Evolutionary conservation across 2,113 vertebrate genomes (phyloP), one percentile per base, ranked within the genome.

Genomic region (Myrmecobius fasciatus): DNA sequence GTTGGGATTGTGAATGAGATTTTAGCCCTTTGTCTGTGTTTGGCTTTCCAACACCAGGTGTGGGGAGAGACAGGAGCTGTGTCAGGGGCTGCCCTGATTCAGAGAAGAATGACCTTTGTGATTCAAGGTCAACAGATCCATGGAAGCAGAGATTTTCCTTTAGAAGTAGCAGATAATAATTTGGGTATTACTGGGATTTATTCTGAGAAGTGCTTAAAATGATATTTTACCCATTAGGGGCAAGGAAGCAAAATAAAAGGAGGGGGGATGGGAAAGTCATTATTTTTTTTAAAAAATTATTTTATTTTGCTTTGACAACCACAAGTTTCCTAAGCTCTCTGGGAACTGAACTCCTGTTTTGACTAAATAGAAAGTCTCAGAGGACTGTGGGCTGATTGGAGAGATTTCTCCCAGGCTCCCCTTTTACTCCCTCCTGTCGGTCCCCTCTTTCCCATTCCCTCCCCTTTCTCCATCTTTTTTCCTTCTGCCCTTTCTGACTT

Each of bases 301-400:
- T 89, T 67, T 53, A 8, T 94, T 97, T 95, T 97, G 94, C 91
- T 97, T 97, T 97, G 97, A 96, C 96, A 98, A 91, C 96, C 75
- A 92, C 96, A 97, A 67, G 92, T 98, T 98, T 98, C 97, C 97
- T 96, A 10, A 46, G 75, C 97, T 98, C 92, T 46, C 94, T 98
- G 98, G 96, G 96, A 98, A 97, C 94, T 20, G 90, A 96, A 94
- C 97, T 97, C 93, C 92, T 97, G 52, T 93, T 98, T 98, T 98
- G 97, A 97, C 95, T 97, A 94, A 96, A 94, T 94, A 89, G 96
- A 98, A 98, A 96, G 89, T 96, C 96, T 98, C 91, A 36, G 96
- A 95, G 91, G 97, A 98, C 93, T 3, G 25, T 94, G 93, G 83
- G 60, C 90, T 91, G 75, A 93, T 90, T 94, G 36, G 89, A 94